phyloP scores from a whole-genome alignment of 2,113 vertebrate species.

The Electrona antarctica region DNA sequence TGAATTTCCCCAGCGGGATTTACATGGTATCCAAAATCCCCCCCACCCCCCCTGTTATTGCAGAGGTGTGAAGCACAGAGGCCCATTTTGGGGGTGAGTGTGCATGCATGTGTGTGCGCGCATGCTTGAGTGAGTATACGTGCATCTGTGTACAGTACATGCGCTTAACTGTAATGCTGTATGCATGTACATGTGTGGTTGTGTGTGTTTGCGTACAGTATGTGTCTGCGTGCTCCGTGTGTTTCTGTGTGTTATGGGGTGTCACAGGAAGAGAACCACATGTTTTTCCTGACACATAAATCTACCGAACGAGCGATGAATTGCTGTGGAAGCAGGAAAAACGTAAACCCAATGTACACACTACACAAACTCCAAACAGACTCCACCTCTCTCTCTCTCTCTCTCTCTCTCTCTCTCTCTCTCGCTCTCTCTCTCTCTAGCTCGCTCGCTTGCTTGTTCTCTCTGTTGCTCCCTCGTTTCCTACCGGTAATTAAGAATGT shows the following conservation, averaged over 20 bases:
- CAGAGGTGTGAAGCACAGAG: constrained; percentile 21
- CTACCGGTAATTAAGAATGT: constrained; percentile 49
- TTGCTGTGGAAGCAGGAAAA: constrained; percentile 79
- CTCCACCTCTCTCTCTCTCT: constrained; percentile 28
- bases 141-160: no score
- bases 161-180: no score
- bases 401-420: constrained; percentile 7
- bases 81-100: constrained; percentile 3
- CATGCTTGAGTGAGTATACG: no score
- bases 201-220: constrained; percentile 75
- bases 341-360: constrained; percentile 56
- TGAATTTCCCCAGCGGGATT: neutral
- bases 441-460: neutral
- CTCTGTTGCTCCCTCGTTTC: neutral
- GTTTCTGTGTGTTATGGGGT: constrained; percentile 71
- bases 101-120: no score
- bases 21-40: neutral
- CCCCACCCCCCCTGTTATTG: constrained; percentile 1
- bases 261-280: constrained; percentile 67
- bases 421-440: constrained; percentile 4
- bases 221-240: constrained; percentile 53
- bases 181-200: neutral
- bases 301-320: constrained; percentile 81
- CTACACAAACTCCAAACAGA: constrained; percentile 62
- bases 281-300: constrained; percentile 84